Evolutionary conservation across 2,888 invertebrate species (phyloP).

Genomic region (Pachycephus smyrnensis): DNA sequence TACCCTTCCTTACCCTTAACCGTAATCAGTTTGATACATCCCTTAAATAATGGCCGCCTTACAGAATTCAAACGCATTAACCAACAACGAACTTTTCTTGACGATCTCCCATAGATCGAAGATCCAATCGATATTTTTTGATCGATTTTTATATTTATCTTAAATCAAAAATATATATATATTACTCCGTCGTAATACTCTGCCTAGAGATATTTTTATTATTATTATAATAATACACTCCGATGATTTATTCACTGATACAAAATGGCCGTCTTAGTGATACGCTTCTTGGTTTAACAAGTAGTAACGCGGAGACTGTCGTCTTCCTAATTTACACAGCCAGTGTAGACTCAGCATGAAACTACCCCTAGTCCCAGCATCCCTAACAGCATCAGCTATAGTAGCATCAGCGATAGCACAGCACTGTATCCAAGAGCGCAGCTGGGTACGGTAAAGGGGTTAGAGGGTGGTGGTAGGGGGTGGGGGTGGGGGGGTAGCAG

Average conservation of each 20-base stretch:
- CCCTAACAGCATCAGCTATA: background rate
- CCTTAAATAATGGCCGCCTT: background rate
- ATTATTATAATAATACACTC: background rate
- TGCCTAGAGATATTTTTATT: background rate
- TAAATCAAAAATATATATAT: no score
- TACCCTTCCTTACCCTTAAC: no score
- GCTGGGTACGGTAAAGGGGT: background rate
- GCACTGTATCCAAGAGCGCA: background rate
- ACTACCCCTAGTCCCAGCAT: background rate
- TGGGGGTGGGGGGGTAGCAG: background rate
- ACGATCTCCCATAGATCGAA: background rate
- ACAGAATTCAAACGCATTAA: no score
- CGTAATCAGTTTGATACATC: no score
- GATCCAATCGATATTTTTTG: background rate
- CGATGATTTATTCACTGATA: background rate
- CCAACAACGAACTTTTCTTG: no score
- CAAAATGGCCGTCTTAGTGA: background rate
- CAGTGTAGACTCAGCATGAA: background rate
- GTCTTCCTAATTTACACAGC: conserved; percentile 5
- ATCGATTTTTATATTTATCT: background rate
- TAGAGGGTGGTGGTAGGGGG: no score
- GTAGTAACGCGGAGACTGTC: background rate
- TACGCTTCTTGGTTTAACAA: background rate
- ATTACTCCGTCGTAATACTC: background rate
- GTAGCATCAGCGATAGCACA: background rate